Evolutionary conservation across 2,888 invertebrate genomes (phyloP).

Genomic region (Melangyna quadrimaculata): DNA sequence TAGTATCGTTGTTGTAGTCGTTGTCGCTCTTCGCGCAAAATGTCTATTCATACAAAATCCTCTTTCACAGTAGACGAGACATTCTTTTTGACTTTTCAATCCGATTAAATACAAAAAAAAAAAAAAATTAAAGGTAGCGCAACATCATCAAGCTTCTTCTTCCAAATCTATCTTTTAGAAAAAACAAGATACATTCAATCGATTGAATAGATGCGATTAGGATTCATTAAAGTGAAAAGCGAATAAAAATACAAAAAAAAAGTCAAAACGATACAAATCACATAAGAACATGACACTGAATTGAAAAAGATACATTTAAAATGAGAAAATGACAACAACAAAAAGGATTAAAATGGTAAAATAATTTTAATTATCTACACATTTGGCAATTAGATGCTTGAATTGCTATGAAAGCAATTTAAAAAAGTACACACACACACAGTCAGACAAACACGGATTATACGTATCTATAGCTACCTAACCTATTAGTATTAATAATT

Average conservation of each 20-base stretch:
- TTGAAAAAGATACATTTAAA: constrained; percentile 36
- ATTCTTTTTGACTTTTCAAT: constrained; percentile 29
- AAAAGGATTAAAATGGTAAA: constrained; percentile 34
- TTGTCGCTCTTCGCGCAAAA: constrained; percentile 36
- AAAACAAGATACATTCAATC: constrained; percentile 49
- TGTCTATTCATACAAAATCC: constrained; percentile 47
- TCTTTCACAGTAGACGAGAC: constrained; percentile 35
- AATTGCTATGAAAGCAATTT: constrained; percentile 9
- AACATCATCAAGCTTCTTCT: constrained; percentile 38
- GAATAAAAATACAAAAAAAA: constrained; percentile 18
- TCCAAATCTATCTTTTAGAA: background rate
- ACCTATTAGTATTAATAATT: constrained; percentile 13
- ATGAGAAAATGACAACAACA: background rate
- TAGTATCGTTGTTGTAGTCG: background rate
- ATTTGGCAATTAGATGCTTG: constrained; percentile 43
- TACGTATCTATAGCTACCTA: background rate
- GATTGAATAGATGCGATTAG: constrained; percentile 67
- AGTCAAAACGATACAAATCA: constrained; percentile 56
- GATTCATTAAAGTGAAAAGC: constrained; percentile 68
- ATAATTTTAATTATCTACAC: constrained; percentile 49
- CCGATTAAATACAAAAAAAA: constrained; percentile 47
- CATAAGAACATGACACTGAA: constrained; percentile 57
- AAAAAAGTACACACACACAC: background rate
- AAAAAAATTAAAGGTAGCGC: constrained; percentile 48
- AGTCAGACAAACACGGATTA: background rate